Base-by-base conservation (phyloP, 2,888 invertebrate genomes). In the Bimastos eiseni region DNA sequence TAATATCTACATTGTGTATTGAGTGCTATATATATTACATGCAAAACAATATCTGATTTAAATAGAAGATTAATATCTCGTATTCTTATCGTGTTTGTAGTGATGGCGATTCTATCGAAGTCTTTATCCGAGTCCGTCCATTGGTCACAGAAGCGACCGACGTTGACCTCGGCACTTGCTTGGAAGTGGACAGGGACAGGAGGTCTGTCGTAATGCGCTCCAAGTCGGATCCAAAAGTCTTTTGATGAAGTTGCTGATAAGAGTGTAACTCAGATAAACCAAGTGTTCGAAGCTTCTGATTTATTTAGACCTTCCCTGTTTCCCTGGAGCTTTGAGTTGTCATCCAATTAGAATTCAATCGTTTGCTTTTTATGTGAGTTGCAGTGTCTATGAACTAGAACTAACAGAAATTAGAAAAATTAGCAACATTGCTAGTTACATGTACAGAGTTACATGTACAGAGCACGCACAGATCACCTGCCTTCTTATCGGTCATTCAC, bases 61-160 rank as follows among this genome's bases (percentile, higher is more conserved):
- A 70, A 70, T n/a, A n/a, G n/a, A 70, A 70, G 70, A 70, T n/a
- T 70, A 24, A 24, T 17, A 70, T n/a, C 70, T 70, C 30, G n/a
- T 6, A 70, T 70, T 30, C 70, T 70, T 70, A 13, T 70, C 70
- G 24, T 49, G 36, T 37, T 34, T 1, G 36, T 24, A 36, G 36
- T 17, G 94, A 94, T 30, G 93, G 93, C 0, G 94, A 94, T 91
- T 92, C 94, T 83, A 94, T 95, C 84, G 93, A 94, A 91, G 94
- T 95, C 15, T 94, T 94, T 92, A 93, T 94, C 0, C 92, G 94
- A 21, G 94, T 95, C 17, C 93, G 94, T 6, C 94, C 94, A 0
- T 93, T 93, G 5, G 92, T 92, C 37, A 90, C 91, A 19, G 91
- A 91, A 83, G 93, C 93, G 88, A 93, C 93, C 41, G 92, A 92